These are phyloP conservation scores for Beroe ovata DNA, from an alignment of 37 sponge, comb jelly and placozoan genomes.

Conservation along the genomic window DNA sequence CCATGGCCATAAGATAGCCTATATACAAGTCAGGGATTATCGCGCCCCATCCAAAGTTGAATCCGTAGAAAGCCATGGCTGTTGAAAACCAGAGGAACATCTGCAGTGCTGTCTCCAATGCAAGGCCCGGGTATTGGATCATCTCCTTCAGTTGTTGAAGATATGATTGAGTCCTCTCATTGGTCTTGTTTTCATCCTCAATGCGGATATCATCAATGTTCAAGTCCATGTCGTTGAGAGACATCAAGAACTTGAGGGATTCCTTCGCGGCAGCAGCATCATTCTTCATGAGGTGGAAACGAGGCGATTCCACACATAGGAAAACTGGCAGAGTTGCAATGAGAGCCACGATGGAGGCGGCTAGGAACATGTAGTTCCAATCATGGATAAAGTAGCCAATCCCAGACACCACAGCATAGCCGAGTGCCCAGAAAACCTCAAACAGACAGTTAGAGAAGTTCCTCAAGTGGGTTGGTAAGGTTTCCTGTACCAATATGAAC, in stretches of 20 bases:
- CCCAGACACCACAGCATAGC: neutral
- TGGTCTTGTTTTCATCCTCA: neutral
- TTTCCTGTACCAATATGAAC: neutral
- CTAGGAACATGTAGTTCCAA: constrained; percentile 59
- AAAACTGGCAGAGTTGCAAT: neutral
- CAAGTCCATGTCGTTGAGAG: neutral
- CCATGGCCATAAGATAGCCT: neutral
- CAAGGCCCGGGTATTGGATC: neutral
- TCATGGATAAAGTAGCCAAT: constrained; percentile 10
- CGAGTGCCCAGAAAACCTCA: neutral
- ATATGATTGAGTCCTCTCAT: neutral
- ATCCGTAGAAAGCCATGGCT: constrained; percentile 37
- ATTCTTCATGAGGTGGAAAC: constrained; percentile 2
- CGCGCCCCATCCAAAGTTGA: constrained; percentile 54
- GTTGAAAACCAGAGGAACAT: constrained; percentile 47
- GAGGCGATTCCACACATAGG: constrained; percentile 6
- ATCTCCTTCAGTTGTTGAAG: constrained; percentile 1
- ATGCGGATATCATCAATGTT: neutral
- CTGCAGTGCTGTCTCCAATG: neutral
- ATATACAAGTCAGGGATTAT: constrained; percentile 1
- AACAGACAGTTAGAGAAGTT: neutral
- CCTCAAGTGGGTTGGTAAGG: neutral
- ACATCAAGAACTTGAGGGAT: neutral
- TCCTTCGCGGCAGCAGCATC: neutral
- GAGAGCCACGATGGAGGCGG: neutral